Base-by-base conservation (phyloP, 1,140 invertebrate species). In the Heliconius eleuchia region DNA sequence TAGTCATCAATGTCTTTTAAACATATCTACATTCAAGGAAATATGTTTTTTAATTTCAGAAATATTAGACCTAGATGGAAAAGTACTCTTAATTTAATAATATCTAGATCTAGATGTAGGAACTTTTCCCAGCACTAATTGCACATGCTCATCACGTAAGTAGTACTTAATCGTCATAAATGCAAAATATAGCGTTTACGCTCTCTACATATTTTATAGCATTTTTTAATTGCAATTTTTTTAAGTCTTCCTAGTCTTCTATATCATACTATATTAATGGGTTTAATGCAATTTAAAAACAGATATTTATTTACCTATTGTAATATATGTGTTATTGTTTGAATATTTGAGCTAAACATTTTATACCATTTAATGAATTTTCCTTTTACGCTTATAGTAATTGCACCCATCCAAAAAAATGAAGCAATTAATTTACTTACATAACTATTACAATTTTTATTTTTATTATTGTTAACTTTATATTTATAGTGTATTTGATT, bases 391-490 rank as follows among this genome's bases (percentile, higher is more conserved):
- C 27, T 27, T 16, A 52, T 57, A 57, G n/a, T 30, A 30, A 66
- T 30, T 16, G 60, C 60, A 66, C n/a, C 7, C 23, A 23, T 72
- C 18, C 11, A 11, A 42, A 72, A 71, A 39, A 6, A 37, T 37
- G n/a, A n/a, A n/a, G 39, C n/a, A 37, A n/a, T 42, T 72, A 16
- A 19, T 42, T 72, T 72, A n/a, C 37, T 39, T 39, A 27, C 18
- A 8, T 71, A 16, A 42, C 71, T 77, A 50, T 77, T 77, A 39
- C 18, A 57, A 73, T 19, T 72, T 50, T 72, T 3, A 27, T 42
- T 55, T 77, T 73, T 57, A 57, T 77, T n/a, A 77, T 71, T 55
- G 76, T 77, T 77, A 77, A 55, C 46, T 72, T 77, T 57, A 39
- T 66, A 70, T 71, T 70, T 27, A 77, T 74, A 57, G n/a, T 50